A percentile compares a stretch with the other conserved stretches of the same genome.
phyloP scores from a whole-genome alignment of 2,888 invertebrate species.

The Chrysolina oricalcia region DNA sequence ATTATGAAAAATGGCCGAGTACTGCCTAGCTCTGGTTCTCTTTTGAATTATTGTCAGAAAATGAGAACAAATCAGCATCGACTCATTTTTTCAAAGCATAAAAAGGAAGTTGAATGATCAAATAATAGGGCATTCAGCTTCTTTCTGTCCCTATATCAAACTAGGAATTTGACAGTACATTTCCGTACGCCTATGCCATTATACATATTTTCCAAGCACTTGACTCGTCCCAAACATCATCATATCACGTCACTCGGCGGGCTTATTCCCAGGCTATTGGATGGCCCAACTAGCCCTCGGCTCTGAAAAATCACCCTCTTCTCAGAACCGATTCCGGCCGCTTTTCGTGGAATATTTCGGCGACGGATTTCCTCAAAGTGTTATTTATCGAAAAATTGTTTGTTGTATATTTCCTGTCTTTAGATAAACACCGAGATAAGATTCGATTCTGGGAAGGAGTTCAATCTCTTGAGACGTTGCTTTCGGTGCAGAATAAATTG shows the following conservation, averaged over 20 bases:
- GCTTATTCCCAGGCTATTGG: constrained; percentile 47
- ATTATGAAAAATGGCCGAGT: too few relatives aligned
- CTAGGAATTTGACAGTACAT: background rate
- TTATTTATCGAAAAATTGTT: constrained; percentile 51
- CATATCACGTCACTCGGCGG: constrained; percentile 5
- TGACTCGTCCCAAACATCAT: constrained; percentile 5
- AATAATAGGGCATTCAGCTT: too few relatives aligned
- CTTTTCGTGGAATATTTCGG: constrained; percentile 53
- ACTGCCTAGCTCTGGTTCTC: too few relatives aligned
- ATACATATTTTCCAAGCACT: background rate
- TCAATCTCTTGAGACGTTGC: constrained; percentile 17
- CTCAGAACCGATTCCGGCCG: constrained; percentile 48
- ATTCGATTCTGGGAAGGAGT: constrained; percentile 6
- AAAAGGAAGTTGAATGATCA: too few relatives aligned
- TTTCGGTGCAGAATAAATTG: constrained; percentile 20
- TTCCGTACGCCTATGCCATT: background rate
- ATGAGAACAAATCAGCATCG: too few relatives aligned
- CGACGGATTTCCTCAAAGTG: constrained; percentile 40
- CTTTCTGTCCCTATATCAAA: too few relatives aligned
- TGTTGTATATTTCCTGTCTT: constrained; percentile 49
- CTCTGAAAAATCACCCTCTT: constrained; percentile 55
- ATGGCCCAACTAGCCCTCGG: constrained; percentile 46
- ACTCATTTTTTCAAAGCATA: too few relatives aligned
- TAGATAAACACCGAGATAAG: constrained; percentile 42
- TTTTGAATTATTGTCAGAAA: too few relatives aligned